Evolutionary conservation across 2,797 vertebrate species (phyloP).

Genomic region (Luscinia luscinia): DNA sequence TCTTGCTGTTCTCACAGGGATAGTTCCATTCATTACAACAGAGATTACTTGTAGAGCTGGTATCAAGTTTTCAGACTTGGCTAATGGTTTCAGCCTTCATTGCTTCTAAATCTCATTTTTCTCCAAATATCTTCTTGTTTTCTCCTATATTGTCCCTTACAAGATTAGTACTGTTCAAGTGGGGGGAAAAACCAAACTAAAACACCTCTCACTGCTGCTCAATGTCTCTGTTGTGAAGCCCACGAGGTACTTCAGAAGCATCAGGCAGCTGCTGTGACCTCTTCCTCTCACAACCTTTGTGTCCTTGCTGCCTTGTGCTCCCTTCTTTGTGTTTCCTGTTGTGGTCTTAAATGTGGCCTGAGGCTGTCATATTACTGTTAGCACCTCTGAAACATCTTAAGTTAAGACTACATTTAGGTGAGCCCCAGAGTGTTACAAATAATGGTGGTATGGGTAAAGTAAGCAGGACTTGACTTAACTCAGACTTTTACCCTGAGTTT

Average conservation of each 20-base stretch:
- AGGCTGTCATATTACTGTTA: not conserved
- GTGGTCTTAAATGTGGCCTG: not conserved
- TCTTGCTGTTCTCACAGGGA: not conserved
- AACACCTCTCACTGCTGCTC: not conserved
- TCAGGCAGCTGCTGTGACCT: not conserved
- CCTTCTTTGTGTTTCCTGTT: not conserved
- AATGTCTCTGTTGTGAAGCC: not conserved
- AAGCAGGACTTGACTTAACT: not conserved
- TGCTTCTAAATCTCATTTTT: not conserved
- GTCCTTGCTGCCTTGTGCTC: not conserved
- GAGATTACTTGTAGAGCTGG: not conserved
- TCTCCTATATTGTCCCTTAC: not conserved
- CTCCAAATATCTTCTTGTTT: not conserved
- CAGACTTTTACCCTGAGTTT: not conserved
- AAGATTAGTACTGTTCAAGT: not conserved
- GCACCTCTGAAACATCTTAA: not conserved
- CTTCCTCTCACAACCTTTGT: not conserved
- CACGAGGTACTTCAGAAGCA: not conserved
- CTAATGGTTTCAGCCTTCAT: not conserved
- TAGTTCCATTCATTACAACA: rapidly evolving
- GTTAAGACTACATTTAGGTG: not conserved
- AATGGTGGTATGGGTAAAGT: not conserved
- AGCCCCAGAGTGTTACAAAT: not conserved
- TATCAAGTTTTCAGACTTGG: not conserved
- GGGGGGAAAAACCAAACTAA: rapidly evolving